Evolutionary conservation across 2,113 vertebrate genomes (phyloP).

Genomic region (Glareola pratincola): DNA sequence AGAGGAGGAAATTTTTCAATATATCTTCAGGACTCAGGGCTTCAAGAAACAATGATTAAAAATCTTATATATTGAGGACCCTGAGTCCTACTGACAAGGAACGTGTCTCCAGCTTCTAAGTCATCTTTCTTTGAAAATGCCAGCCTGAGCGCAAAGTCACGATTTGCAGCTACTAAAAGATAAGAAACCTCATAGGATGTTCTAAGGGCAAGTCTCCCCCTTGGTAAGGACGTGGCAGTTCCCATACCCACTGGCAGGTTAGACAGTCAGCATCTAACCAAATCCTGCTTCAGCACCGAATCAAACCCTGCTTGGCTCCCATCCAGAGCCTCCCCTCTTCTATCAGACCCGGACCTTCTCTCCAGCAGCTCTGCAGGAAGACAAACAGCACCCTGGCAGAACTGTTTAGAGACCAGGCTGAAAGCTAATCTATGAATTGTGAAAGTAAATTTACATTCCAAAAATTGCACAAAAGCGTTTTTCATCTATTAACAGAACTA

Average conservation of each 20-base stretch:
- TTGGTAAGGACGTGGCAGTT: background rate
- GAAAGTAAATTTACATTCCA: background rate
- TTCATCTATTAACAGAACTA: background rate
- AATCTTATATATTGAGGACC: background rate
- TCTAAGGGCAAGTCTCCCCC: background rate
- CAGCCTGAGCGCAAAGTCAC: background rate
- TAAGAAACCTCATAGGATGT: background rate
- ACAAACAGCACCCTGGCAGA: background rate
- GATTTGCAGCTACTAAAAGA: background rate
- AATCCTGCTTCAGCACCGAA: background rate
- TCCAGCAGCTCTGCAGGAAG: background rate
- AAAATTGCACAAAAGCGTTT: background rate
- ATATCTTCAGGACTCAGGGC: background rate
- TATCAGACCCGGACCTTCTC: background rate
- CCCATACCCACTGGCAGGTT: background rate
- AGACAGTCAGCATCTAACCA: background rate
- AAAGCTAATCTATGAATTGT: background rate
- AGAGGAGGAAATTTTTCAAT: background rate
- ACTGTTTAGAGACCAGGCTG: background rate
- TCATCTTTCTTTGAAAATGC: background rate
- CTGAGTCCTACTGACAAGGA: background rate
- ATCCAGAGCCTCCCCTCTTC: background rate
- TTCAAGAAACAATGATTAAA: background rate
- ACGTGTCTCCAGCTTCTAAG: background rate
- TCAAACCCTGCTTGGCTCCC: background rate